Percentiles rank a stretch among this genome's conserved stretches.
phyloP scores from a whole-genome alignment of 2,797 vertebrate genomes.

The Argya squamiceps region DNA sequence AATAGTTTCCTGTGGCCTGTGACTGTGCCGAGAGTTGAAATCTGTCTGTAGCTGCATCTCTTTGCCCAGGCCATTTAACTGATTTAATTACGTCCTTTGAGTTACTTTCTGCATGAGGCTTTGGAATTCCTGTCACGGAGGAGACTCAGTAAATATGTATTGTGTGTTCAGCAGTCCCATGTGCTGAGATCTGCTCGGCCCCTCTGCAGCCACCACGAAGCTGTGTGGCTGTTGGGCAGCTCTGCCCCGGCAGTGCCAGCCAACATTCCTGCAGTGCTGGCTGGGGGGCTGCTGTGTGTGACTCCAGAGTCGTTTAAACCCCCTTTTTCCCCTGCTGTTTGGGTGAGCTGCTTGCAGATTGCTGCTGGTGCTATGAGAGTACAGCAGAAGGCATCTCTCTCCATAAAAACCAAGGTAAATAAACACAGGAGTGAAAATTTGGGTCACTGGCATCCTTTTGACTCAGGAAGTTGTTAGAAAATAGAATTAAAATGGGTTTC shows the following conservation, averaged over 20 bases:
- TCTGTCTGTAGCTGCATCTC: background rate
- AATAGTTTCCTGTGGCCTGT: background rate
- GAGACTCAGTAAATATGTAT: background rate
- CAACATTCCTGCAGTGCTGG: background rate
- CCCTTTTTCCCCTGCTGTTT: background rate
- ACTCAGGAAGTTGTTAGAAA: background rate
- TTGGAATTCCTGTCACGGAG: constrained; percentile 7
- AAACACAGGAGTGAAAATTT: background rate
- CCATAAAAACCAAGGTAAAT: background rate
- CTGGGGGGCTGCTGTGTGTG: background rate
- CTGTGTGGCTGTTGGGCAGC: background rate
- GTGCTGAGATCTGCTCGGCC: background rate
- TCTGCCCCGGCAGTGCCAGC: background rate
- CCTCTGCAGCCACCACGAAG: accelerated
- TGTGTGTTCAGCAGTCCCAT: background rate
- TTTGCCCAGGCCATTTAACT: constrained; percentile 18
- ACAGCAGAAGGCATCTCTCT: background rate
- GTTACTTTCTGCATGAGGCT: background rate
- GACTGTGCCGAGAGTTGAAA: background rate
- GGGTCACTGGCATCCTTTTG: background rate
- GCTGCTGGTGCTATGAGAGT: background rate
- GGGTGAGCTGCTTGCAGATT: background rate
- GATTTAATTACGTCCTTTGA: constrained; percentile 31
- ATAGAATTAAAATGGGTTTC: background rate
- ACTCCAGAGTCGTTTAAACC: background rate